Evolutionary conservation across 2,113 vertebrate species (phyloP), one percentile per base, ranked within the genome.

Genomic region (Salvator merianae): DNA sequence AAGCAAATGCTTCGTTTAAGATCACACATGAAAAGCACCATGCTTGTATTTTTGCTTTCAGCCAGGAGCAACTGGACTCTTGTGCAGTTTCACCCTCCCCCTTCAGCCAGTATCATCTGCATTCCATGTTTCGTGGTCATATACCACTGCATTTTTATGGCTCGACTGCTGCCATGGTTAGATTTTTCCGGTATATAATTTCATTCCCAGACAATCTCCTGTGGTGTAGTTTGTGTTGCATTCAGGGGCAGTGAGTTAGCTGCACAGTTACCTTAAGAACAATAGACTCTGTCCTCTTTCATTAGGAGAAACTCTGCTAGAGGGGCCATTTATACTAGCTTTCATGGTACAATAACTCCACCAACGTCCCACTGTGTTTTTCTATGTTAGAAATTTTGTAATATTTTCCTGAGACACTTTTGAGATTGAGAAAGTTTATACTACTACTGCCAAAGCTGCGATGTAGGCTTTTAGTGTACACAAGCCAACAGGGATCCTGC

Each of bases 161-260:
- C 38, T 68, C 34, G 63, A 80, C 9, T 79, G 78, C 40, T 80
- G 30, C 63, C 40, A 68, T 80, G 63, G 30, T 68, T 32, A 65
- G 78, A 69, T 47, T 40, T 68, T 80, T 69, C 38, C 77, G 38
- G 78, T 32, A 16, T 47, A 47, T 68, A 47, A 79, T 79, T 68
- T 80, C 78, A 80, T 80, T 68, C 63, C 63, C 40, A 80, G 63
- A 68, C 40, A 68, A 80, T 80, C 78, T 80, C 40, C 78, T 47
- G 63, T 50, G 65, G 78, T 80, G 63, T 38, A 80, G 4, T 34
- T 50, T 50, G n/a, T 10, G 20, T 24, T 69, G 59, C 16, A 20
- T 63, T 10, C 77, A 66, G 28, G 59, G 14, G 38, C 12, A n/a
- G 28, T n/a, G 28, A 75, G 47, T 13, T 22, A 71, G 2, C 69